These are phyloP conservation scores for Coryphaenoides rupestris DNA, from an alignment of 2,113 vertebrate species.

Conservation along the genomic window DNA sequence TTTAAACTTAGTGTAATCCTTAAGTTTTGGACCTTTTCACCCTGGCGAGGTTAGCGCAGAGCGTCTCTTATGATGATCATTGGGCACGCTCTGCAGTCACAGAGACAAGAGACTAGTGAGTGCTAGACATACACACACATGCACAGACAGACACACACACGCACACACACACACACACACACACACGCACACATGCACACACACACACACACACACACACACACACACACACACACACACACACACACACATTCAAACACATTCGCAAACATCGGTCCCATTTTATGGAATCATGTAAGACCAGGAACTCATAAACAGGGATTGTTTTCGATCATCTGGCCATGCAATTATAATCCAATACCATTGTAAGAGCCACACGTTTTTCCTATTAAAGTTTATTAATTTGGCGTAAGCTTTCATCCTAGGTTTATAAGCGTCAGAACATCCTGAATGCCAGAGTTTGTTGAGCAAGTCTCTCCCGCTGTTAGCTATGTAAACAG, in stretches of 20 bases:
- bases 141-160: slow-evolving; percentile 1
- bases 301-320: slow-evolving; percentile 40
- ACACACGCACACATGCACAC: slow-evolving; percentile 3
- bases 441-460: slow-evolving; percentile 33
- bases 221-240: background rate
- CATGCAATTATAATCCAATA: slow-evolving; percentile 33
- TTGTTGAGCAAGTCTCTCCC: slow-evolving; percentile 48
- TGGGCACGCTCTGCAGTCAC: background rate
- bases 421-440: slow-evolving; percentile 44
- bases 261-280: background rate
- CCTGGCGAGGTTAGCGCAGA: no score
- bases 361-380: slow-evolving; percentile 51
- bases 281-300: slow-evolving; percentile 24
- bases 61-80: no score
- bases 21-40: no score
- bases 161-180: slow-evolving; percentile 9
- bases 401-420: slow-evolving; percentile 65
- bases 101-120: no score
- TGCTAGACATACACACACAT: background rate
- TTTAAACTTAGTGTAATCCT: no score
- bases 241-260: background rate
- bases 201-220: background rate
- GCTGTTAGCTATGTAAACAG: slow-evolving; percentile 59
- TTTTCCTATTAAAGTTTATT: slow-evolving; percentile 62
- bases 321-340: slow-evolving; percentile 41